phyloP scores from a whole-genome alignment of 37 sponge, comb jelly and placozoan genomes.

The Ephydatia muelleri region DNA sequence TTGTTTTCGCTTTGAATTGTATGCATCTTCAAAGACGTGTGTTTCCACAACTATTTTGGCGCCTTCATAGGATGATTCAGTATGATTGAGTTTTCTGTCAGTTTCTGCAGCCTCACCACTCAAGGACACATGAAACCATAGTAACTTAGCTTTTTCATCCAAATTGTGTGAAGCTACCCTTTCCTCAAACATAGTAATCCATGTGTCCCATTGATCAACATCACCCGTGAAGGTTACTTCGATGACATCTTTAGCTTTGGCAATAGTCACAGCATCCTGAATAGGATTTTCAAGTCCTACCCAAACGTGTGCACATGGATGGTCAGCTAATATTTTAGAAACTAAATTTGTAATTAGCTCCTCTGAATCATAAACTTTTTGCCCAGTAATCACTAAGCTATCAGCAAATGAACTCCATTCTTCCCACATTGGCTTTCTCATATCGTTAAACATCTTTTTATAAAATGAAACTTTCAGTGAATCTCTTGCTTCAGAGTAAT shows the following conservation, averaged over 20 bases:
- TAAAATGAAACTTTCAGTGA: not conserved
- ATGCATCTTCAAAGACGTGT: not conserved
- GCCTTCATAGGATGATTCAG: not conserved
- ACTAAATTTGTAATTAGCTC: not conserved
- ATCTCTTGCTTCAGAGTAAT: not conserved
- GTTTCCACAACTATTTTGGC: not conserved
- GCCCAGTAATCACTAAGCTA: no score
- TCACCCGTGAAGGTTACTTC: not conserved
- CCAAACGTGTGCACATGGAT: no score
- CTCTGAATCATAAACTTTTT: not conserved
- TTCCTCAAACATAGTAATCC: not conserved
- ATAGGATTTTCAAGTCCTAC: not conserved
- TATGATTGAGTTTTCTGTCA: not conserved
- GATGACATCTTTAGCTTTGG: not conserved
- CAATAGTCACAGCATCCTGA: not conserved
- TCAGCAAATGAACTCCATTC: no score
- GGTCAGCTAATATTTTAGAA: not conserved
- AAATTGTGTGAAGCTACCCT: not conserved
- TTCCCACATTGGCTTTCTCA: not conserved
- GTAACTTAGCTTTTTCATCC: not conserved
- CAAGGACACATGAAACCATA: not conserved
- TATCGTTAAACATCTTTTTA: not conserved
- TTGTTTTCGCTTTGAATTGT: not conserved
- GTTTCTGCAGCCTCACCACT: not conserved
- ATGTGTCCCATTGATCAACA: not conserved